These are phyloP conservation scores for Acanthurus tractus DNA, from an alignment of 2,797 vertebrate genomes.

Conservation along the genomic window DNA sequence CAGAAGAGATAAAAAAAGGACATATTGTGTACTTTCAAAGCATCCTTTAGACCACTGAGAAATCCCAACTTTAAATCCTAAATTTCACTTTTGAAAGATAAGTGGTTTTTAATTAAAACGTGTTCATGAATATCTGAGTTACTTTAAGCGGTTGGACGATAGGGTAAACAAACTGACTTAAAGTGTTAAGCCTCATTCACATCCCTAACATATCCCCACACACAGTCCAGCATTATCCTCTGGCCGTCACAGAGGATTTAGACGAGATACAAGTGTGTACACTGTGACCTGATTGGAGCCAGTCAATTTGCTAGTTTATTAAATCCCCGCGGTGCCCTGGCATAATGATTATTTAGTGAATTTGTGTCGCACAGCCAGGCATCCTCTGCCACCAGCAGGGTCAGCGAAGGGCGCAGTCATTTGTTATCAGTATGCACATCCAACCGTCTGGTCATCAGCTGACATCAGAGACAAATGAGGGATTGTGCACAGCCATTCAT, in stretches of 20 bases:
- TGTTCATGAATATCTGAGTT: constrained; percentile 21
- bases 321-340: constrained; percentile 70
- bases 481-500: constrained; percentile 60
- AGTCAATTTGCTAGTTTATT: constrained; percentile 83
- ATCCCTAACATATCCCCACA: constrained; percentile 41
- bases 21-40: background rate
- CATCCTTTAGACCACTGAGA: background rate
- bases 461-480: constrained; percentile 79
- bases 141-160: background rate
- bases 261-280: constrained; percentile 66
- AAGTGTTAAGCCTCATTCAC: constrained; percentile 46
- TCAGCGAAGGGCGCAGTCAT: constrained; percentile 72
- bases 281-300: constrained; percentile 78
- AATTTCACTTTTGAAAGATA: constrained; percentile 2
- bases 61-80: background rate
- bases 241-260: constrained; percentile 69
- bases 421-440: constrained; percentile 73
- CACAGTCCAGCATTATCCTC: constrained; percentile 51
- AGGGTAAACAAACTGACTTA: constrained; percentile 51
- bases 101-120: constrained; percentile 18
- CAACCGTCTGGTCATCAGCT: constrained; percentile 67
- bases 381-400: constrained; percentile 70
- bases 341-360: constrained; percentile 80
- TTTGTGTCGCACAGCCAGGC: constrained; percentile 69
- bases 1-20: background rate